These are phyloP conservation scores for Falco cherrug DNA, from an alignment of 2,797 vertebrate genomes.

Conservation along the genomic window DNA sequence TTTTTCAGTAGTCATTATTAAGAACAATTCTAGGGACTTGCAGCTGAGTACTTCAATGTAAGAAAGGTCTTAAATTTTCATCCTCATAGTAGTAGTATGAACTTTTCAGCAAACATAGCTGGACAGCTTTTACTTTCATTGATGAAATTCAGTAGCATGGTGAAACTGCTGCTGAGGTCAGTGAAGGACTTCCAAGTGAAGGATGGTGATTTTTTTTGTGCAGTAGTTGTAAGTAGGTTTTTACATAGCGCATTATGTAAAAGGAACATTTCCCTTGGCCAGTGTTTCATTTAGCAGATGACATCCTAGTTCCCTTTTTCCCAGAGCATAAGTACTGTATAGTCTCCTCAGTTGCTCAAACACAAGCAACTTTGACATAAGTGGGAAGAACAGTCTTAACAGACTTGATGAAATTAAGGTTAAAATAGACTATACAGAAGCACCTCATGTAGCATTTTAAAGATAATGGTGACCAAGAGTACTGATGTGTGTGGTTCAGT, in stretches of 20 bases:
- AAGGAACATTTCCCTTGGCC: background rate
- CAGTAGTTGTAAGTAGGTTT: background rate
- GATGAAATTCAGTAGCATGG: background rate
- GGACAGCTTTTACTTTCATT: background rate
- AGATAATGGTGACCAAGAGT: background rate
- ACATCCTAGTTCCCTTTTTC: background rate
- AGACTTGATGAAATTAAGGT: background rate
- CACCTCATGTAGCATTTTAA: background rate
- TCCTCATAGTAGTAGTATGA: background rate
- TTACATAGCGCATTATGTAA: background rate
- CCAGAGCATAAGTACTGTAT: background rate
- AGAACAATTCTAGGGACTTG: background rate
- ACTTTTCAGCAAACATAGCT: background rate
- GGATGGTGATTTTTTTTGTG: background rate
- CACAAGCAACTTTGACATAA: background rate
- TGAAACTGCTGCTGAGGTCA: background rate
- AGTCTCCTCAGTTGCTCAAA: background rate
- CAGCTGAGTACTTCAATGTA: background rate
- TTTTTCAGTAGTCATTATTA: fast-evolving
- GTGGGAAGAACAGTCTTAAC: background rate
- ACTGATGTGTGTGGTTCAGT: background rate
- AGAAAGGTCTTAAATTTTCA: background rate
- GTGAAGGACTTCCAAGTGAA: background rate
- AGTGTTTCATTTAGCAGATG: background rate
- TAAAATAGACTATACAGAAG: background rate